Evolutionary conservation across 1,140 invertebrate species (phyloP).

Genomic region (Agrilus planipennis): DNA sequence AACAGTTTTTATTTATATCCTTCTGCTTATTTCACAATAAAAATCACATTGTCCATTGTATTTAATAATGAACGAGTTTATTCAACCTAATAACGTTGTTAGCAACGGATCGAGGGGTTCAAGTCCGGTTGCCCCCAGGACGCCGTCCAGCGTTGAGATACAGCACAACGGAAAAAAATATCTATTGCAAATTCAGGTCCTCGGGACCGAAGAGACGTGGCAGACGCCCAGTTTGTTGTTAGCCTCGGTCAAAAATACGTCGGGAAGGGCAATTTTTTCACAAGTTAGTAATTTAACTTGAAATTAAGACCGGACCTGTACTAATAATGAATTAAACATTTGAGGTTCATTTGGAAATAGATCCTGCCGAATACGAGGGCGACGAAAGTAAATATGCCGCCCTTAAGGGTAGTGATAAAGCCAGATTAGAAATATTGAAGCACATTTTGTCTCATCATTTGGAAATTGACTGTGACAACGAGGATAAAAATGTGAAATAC

Average conservation of each 20-base stretch:
- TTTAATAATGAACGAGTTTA: too few relatives aligned
- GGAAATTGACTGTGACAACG: slow-evolving; percentile 49
- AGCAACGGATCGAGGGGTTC: slow-evolving; percentile 26
- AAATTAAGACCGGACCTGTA: too few relatives aligned
- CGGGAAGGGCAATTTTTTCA: slow-evolving; percentile 67
- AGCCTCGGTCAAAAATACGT: slow-evolving; percentile 47
- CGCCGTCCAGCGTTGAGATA: slow-evolving; percentile 43
- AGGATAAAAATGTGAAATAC: slow-evolving; percentile 36
- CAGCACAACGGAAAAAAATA: slow-evolving; percentile 55
- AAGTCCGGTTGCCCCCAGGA: slow-evolving; percentile 36
- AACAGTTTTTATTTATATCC: too few relatives aligned
- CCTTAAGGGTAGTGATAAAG: slow-evolving; percentile 48
- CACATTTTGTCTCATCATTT: slow-evolving; percentile 61
- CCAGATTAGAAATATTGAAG: slow-evolving; percentile 62
- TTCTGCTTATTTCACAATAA: too few relatives aligned
- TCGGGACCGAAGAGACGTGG: slow-evolving; percentile 75
- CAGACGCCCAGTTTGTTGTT: slow-evolving; percentile 69
- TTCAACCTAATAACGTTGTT: too few relatives aligned
- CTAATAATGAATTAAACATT: slow-evolving; percentile 1
- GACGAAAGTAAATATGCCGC: slow-evolving; percentile 51
- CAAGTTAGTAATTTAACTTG: too few relatives aligned
- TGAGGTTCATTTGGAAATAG: slow-evolving; percentile 52
- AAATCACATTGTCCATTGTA: too few relatives aligned
- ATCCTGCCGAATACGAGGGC: slow-evolving; percentile 47
- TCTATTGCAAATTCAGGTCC: slow-evolving; percentile 56